Evolutionary conservation across 2,113 vertebrate genomes (phyloP), one percentile per base, ranked within the genome.

Genomic region (Chloebia gouldiae): DNA sequence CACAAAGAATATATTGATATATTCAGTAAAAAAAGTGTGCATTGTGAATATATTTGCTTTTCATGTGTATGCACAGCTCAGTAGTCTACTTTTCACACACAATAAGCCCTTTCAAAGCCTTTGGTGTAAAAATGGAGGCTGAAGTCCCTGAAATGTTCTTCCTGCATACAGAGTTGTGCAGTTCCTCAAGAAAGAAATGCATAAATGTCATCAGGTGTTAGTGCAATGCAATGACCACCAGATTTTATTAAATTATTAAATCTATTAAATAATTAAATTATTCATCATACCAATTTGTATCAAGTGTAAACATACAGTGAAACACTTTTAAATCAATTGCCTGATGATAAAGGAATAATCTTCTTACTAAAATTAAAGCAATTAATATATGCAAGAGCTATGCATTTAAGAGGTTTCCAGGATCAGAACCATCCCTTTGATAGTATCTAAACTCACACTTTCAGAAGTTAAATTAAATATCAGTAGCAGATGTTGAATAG

Each of bases 251-350:
- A 95, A 91, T 50, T 2, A 79, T 85, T 96, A 95, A 95, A 92
- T 94, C 94, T 95, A 91, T 94, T 95, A 96, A 88, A 88, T 59
- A 7, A 93, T 96, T 96, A 97, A 91, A 94, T 71, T 95, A 90
- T 85, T 53, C 78, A 73, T 59, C 63, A 47, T 64, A 92, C 86
- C 92, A 84, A 85, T 96, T 93, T 20, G 27, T 59, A 81, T 49
- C 90, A 96, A 94, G 70, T 65, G 81, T 95, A 97, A 96, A 93
- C 95, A 97, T 90, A 97, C 65, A 51, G 92, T 82, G 80, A 97
- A 97, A 96, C 88, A 85, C 92, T 96, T 95, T 69, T 92, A 96
- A 97, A 97, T 97, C 96, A 96, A 96, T 97, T 97, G 97, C 96
- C 92, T 97, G 90, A 94, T 89, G 92, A 97, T 95, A 95, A 96